A percentile compares a stretch with the other conserved stretches of the same genome.
Conservation (phyloP, 2,113 vertebrate species). For the Amblyornis subalaris region DNA sequence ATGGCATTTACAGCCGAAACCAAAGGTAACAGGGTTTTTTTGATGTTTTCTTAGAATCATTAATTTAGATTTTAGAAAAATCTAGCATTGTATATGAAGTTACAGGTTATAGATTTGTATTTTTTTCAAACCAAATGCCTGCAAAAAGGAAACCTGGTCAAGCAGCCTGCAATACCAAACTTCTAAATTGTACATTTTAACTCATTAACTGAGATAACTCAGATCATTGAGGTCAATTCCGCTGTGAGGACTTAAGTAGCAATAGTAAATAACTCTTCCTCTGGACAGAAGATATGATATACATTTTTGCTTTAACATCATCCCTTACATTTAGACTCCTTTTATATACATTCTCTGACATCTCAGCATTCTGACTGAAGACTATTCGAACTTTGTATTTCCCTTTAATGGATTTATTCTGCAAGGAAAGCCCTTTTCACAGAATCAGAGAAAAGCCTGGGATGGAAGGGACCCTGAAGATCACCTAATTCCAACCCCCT, state of each 20-base stretch:
- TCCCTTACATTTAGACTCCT: background rate
- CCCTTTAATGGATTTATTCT: background rate
- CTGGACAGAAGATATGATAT: background rate
- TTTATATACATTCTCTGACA: background rate
- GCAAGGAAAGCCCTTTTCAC: background rate
- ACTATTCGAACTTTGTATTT: background rate
- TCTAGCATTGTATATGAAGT: background rate
- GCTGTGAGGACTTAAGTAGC: background rate
- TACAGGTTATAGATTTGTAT: background rate
- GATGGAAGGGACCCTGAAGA: background rate
- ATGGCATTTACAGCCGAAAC: background rate
- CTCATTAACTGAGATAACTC: background rate
- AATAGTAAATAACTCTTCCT: background rate
- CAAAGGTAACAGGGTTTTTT: rapidly evolving
- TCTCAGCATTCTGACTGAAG: background rate
- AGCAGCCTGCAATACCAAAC: background rate
- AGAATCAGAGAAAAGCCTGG: background rate
- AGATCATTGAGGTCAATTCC: background rate
- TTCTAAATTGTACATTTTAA: background rate
- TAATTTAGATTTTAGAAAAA: background rate
- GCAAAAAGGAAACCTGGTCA: background rate
- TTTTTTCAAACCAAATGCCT: background rate
- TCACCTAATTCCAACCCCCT: background rate
- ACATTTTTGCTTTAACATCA: background rate
- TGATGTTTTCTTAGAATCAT: background rate